Percentiles rank a stretch among this genome's conserved stretches.
Conservation (phyloP, 2,888 invertebrate species). For the Criorhina ranunculi region DNA sequence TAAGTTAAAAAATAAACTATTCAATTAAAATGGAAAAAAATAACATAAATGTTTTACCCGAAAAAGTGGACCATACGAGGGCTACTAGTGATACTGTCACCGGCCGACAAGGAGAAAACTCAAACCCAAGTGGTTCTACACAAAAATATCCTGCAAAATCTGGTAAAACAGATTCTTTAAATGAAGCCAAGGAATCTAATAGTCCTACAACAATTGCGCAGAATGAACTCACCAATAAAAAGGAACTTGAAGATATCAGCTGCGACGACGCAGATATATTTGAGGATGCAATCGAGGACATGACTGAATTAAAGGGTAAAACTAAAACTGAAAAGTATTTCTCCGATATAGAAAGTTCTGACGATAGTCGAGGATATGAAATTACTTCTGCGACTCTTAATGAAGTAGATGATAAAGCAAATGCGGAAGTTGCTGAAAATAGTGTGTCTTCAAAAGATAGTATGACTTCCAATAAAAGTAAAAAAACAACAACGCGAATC, state of each 20-base stretch:
- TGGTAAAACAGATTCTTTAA: neutral
- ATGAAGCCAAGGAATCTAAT: neutral
- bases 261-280: slow-evolving; percentile 47
- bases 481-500: no score
- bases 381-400: neutral
- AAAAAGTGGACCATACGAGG: neutral
- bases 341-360: slow-evolving; percentile 69
- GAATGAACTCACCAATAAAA: neutral
- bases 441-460: no score
- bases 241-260: slow-evolving; percentile 24
- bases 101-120: neutral
- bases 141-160: neutral
- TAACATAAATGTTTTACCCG: neutral
- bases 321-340: slow-evolving; percentile 45
- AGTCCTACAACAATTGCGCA: slow-evolving; percentile 12
- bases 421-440: neutral
- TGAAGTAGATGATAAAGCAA: neutral
- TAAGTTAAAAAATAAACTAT: slow-evolving; percentile 1
- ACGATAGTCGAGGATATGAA: slow-evolving; percentile 57
- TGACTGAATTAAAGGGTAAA: neutral
- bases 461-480: no score
- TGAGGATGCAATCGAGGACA: slow-evolving; percentile 11
- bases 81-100: neutral
- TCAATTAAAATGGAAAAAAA: slow-evolving; percentile 35
- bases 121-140: neutral